These are phyloP conservation scores for Pantherophis guttatus DNA, from an alignment of 2,113 vertebrate genomes.

Conservation along the genomic window DNA sequence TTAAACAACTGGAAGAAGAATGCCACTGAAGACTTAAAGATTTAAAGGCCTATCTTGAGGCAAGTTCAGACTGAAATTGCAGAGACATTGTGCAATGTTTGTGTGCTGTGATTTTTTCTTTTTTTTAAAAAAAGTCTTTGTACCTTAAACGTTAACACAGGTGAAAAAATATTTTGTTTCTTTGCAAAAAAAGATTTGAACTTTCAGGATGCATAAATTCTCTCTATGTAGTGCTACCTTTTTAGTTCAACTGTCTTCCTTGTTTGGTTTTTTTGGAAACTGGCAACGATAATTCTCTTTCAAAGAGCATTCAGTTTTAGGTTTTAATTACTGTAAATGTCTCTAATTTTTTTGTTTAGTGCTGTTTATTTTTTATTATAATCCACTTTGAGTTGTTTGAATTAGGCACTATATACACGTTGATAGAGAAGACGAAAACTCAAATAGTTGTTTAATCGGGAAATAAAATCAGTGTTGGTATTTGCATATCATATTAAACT, in stretches of 20 bases:
- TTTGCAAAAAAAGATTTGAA: neutral
- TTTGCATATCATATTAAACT: neutral
- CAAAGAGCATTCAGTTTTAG: neutral
- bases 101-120: neutral
- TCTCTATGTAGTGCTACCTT: neutral
- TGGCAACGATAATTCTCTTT: neutral
- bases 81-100: neutral
- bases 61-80: neutral
- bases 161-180: neutral
- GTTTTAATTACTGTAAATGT: neutral
- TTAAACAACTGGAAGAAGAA: neutral
- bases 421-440: neutral
- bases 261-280: neutral
- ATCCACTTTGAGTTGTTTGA: neutral
- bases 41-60: neutral
- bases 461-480: neutral
- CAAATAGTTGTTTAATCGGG: neutral
- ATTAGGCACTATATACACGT: neutral
- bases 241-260: neutral
- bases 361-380: neutral
- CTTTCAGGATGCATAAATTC: neutral
- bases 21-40: neutral
- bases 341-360: neutral
- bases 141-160: neutral
- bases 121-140: neutral